phyloP scores from a whole-genome alignment of 2,888 invertebrate species.

The Galeopsomyia nigrocyanea region DNA sequence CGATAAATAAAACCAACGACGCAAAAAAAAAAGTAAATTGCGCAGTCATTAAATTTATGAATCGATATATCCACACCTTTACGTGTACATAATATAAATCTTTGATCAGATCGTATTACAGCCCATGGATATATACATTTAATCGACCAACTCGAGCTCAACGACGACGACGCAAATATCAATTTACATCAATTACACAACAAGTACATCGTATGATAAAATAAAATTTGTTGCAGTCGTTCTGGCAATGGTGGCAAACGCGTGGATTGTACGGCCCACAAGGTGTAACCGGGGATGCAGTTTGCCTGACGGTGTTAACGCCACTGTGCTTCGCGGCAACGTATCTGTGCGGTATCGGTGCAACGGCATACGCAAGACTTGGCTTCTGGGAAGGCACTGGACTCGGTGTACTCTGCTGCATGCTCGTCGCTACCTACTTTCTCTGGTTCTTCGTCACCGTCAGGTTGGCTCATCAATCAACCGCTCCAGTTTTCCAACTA shows the following conservation, averaged over 20 bases:
- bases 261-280: conserved; percentile 66
- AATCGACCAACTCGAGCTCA: too few species aligned
- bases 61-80: too few species aligned
- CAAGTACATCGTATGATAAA: not conserved
- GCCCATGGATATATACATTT: too few species aligned
- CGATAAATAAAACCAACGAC: too few species aligned
- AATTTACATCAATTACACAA: not conserved
- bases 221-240: conserved; percentile 50
- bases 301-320: conserved; percentile 69
- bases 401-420: conserved; percentile 61
- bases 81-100: too few species aligned
- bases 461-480: conserved; percentile 54
- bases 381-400: conserved; percentile 66
- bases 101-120: too few species aligned
- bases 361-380: conserved; percentile 62
- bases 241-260: conserved; percentile 67
- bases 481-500: not conserved
- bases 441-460: conserved; percentile 64
- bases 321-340: conserved; percentile 69
- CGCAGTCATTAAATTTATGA: too few species aligned
- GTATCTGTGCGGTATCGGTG: conserved; percentile 70
- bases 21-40: too few species aligned
- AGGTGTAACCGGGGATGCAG: conserved; percentile 69
- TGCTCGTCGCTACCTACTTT: conserved; percentile 61
- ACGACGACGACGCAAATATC: too few species aligned